These are phyloP conservation scores for Apodemia duryi DNA, from an alignment of 2,888 invertebrate genomes.

Conservation along the genomic window DNA sequence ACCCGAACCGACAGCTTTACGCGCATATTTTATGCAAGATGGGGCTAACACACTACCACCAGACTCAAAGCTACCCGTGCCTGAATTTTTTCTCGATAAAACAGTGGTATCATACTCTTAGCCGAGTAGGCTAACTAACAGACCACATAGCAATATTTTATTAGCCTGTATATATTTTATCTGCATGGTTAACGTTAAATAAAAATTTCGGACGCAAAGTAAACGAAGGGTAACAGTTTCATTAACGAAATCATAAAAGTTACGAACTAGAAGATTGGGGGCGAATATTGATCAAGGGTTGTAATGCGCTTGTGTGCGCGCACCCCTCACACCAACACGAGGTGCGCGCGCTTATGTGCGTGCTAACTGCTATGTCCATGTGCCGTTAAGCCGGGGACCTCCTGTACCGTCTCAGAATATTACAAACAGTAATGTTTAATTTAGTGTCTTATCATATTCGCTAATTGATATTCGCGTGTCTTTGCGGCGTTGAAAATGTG, in stretches of 20 bases:
- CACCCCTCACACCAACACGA: slow-evolving; percentile 38
- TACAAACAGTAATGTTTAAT: slow-evolving; percentile 45
- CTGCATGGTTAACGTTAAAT: not conserved
- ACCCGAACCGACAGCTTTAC: too few species aligned
- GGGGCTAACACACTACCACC: too few species aligned
- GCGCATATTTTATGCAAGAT: too few species aligned
- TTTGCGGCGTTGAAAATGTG: not conserved
- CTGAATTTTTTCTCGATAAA: too few species aligned
- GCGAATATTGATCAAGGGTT: slow-evolving; percentile 71
- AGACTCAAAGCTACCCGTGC: too few species aligned
- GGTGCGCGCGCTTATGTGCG: slow-evolving; percentile 41
- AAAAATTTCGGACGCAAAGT: slow-evolving; percentile 16
- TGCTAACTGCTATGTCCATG: slow-evolving; percentile 46
- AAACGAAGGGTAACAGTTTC: slow-evolving; percentile 37
- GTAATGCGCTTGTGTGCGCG: slow-evolving; percentile 50
- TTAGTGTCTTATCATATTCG: slow-evolving; percentile 31
- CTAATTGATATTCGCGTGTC: slow-evolving; percentile 13
- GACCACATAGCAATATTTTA: too few species aligned
- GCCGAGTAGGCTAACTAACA: too few species aligned
- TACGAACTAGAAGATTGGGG: slow-evolving; percentile 50
- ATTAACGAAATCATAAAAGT: slow-evolving; percentile 53
- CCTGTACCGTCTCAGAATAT: slow-evolving; percentile 40
- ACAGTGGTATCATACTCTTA: too few species aligned
- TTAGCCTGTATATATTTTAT: too few species aligned
- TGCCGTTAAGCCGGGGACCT: slow-evolving; percentile 42